Percentiles rank a stretch among this genome's conserved stretches.
phyloP scores from a whole-genome alignment of 2,113 vertebrate species.

The Malaclemys terrapin region DNA sequence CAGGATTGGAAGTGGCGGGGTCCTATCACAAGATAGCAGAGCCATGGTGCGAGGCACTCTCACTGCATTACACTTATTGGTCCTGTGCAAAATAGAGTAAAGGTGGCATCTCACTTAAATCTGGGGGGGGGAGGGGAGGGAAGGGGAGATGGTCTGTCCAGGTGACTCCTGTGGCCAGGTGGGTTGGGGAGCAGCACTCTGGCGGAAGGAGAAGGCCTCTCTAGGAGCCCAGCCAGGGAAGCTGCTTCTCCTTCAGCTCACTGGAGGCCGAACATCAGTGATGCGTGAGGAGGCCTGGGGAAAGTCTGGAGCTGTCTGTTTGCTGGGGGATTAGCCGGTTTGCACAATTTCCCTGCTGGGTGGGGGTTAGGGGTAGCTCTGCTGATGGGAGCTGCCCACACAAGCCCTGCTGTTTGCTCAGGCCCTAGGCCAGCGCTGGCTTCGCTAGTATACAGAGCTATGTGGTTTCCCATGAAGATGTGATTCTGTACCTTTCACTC shows the following conservation, averaged over 20 bases:
- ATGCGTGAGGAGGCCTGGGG: not conserved
- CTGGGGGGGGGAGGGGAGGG: accelerated
- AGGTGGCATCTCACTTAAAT: not conserved
- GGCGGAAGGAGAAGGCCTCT: not conserved
- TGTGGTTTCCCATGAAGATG: not conserved
- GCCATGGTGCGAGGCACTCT: not conserved
- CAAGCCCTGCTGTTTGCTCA: not conserved
- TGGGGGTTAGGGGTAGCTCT: not conserved
- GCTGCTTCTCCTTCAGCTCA: not conserved
- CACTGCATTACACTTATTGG: not conserved
- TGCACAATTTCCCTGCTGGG: not conserved
- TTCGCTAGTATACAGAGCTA: not conserved
- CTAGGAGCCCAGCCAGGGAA: not conserved
- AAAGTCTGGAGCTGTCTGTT: not conserved
- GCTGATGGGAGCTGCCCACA: not conserved
- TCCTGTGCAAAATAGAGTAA: not conserved
- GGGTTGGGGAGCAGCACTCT: not conserved
- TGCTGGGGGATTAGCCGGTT: not conserved
- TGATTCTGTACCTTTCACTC: not conserved
- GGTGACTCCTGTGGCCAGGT: not conserved
- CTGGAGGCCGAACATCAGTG: not conserved
- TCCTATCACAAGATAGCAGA: not conserved
- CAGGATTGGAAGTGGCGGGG: not conserved
- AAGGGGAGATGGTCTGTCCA: not conserved
- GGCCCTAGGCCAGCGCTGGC: not conserved